phyloP scores from a whole-genome alignment of 1,140 invertebrate species.

The Cyclargus thomasi region DNA sequence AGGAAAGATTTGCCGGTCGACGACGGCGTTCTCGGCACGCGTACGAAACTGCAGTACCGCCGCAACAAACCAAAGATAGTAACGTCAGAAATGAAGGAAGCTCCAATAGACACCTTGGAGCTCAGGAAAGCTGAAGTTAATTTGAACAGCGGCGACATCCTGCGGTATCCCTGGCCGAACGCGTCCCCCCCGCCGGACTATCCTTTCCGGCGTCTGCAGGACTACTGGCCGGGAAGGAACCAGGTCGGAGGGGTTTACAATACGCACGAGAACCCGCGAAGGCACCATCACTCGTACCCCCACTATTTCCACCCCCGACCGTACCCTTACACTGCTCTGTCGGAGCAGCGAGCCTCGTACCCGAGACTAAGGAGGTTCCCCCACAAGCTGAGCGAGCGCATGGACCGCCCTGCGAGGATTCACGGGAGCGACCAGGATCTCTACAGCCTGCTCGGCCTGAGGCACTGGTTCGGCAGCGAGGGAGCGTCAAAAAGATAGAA shows the following conservation, averaged over 20 bases:
- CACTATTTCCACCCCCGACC: slow-evolving; percentile 52
- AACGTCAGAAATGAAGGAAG: slow-evolving; percentile 29
- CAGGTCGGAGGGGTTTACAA: slow-evolving; percentile 56
- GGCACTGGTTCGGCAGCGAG: slow-evolving; percentile 68
- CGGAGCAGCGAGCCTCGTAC: slow-evolving; percentile 38
- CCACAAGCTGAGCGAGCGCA: slow-evolving; percentile 42
- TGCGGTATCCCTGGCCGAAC: slow-evolving; percentile 55
- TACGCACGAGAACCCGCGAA: slow-evolving; percentile 53
- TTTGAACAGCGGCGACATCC: slow-evolving; percentile 43
- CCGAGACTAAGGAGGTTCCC: slow-evolving; percentile 44
- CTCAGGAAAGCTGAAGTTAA: slow-evolving; percentile 23
- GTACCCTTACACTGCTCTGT: slow-evolving; percentile 36
- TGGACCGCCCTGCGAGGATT: slow-evolving; percentile 42
- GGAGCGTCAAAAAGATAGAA: slow-evolving; percentile 63
- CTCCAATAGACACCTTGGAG: slow-evolving; percentile 24
- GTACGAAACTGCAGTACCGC: slow-evolving; percentile 61
- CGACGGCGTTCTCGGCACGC: slow-evolving; percentile 57
- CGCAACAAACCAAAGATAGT: slow-evolving; percentile 49
- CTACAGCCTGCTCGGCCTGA: slow-evolving; percentile 60
- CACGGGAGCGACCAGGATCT: slow-evolving; percentile 54
- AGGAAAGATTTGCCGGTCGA: slow-evolving; percentile 45
- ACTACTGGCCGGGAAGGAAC: slow-evolving; percentile 63
- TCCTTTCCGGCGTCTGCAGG: slow-evolving; percentile 62
- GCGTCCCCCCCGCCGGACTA: slow-evolving; percentile 51
- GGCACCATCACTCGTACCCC: slow-evolving; percentile 64